Percentiles rank a stretch among this genome's conserved stretches.
These are phyloP conservation scores for Oscheius myriophilus DNA, from an alignment of 2,888 invertebrate genomes.

Conservation along the genomic window DNA sequence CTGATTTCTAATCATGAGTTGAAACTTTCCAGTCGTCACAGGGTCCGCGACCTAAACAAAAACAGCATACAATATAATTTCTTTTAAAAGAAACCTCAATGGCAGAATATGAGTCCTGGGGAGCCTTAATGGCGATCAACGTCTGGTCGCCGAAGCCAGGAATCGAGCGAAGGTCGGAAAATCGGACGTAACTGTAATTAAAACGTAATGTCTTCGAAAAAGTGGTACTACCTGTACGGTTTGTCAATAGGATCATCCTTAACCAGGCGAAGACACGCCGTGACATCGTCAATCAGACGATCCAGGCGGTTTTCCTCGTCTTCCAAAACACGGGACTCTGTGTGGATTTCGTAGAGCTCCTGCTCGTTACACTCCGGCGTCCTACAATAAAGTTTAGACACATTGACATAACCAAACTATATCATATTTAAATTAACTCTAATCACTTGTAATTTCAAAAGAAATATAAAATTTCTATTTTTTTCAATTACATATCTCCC, in stretches of 20 bases:
- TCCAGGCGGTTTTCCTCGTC: conserved; percentile 53
- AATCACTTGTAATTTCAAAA: too few relatives aligned
- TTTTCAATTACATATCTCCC: too few relatives aligned
- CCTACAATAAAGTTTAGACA: too few relatives aligned
- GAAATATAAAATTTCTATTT: too few relatives aligned
- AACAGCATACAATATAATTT: too few relatives aligned
- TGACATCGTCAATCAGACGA: conserved; percentile 42
- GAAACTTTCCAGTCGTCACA: conserved; percentile 30
- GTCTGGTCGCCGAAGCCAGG: conserved; percentile 44
- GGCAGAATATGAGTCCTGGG: conserved; percentile 40
- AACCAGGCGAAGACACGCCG: conserved; percentile 46
- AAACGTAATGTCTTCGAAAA: background rate
- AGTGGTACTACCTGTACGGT: conserved; percentile 53
- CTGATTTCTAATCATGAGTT: conserved; percentile 29
- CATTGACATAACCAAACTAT: too few relatives aligned
- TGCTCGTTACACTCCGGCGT: conserved; percentile 35
- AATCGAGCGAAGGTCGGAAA: conserved; percentile 51
- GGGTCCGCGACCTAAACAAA: conserved; percentile 39
- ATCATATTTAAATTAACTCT: too few relatives aligned
- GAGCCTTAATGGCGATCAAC: conserved; percentile 60
- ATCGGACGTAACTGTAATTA: conserved; percentile 57
- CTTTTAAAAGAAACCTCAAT: conserved; percentile 29
- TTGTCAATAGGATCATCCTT: conserved; percentile 63
- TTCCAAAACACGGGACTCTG: conserved; percentile 40
- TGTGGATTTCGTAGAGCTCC: conserved; percentile 38